phyloP scores from a whole-genome alignment of 2,888 invertebrate genomes.

The Callimorpha dominula region DNA sequence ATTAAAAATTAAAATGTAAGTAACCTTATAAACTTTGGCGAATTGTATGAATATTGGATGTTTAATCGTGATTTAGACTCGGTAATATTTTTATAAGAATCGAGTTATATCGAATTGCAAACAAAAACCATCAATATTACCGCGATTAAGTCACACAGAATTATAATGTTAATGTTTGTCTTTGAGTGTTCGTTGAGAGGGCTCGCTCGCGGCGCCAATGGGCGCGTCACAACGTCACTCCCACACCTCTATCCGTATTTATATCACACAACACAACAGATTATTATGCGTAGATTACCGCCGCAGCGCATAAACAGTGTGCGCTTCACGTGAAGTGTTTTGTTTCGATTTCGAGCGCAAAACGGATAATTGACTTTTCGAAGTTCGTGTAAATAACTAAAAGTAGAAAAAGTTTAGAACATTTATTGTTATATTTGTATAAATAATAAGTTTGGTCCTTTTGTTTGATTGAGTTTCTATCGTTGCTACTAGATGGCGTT shows the following conservation, averaged over 20 bases:
- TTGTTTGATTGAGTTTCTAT: not conserved
- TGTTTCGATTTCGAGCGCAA: conserved; percentile 1
- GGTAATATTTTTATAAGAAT: too few relatives aligned
- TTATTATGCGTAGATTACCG: conserved; percentile 5
- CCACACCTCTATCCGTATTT: conserved; percentile 13
- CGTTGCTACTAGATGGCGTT: not conserved
- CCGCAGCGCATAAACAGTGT: not conserved
- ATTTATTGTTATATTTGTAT: too few relatives aligned
- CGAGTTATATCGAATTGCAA: too few relatives aligned
- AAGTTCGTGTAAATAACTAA: not conserved
- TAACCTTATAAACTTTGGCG: not conserved
- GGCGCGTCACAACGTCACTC: conserved; percentile 21
- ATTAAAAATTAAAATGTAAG: not conserved
- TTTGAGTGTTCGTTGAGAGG: not conserved
- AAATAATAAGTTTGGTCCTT: too few relatives aligned
- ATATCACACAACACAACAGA: conserved; percentile 21
- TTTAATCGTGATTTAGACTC: too few relatives aligned
- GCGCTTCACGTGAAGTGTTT: not conserved
- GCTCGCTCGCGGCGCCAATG: conserved; percentile 15
- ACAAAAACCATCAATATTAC: not conserved
- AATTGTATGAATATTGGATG: too few relatives aligned
- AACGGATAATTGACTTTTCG: not conserved
- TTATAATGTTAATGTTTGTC: not conserved
- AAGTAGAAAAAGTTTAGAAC: not conserved
- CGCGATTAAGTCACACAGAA: not conserved